phyloP scores from a whole-genome alignment of 2,888 invertebrate genomes.

The Desoria tigrina region DNA sequence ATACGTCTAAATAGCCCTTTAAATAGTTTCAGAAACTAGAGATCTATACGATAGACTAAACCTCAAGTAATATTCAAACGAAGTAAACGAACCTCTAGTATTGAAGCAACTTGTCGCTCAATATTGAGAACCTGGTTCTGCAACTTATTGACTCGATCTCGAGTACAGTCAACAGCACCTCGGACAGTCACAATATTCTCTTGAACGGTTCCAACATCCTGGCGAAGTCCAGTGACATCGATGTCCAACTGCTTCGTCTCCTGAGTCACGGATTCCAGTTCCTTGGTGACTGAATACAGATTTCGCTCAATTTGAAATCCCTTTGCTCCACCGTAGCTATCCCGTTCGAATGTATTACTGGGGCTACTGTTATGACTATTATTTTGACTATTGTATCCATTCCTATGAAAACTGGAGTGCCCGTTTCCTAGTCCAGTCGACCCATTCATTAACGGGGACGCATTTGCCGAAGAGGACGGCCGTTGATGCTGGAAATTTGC shows the following conservation, averaged over 20 bases:
- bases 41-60: background rate
- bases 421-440: conserved; percentile 13
- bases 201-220: conserved; percentile 48
- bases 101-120: conserved; percentile 46
- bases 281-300: conserved; percentile 39
- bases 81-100: conserved; percentile 36
- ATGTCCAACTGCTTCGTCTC: conserved; percentile 43
- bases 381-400: conserved; percentile 29
- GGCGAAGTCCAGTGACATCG: conserved; percentile 39
- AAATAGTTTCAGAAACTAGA: background rate
- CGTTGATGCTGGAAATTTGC: conserved; percentile 11
- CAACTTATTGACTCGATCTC: conserved; percentile 41
- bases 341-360: conserved; percentile 33
- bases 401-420: conserved; percentile 16
- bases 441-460: conserved; percentile 40
- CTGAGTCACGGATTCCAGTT: conserved; percentile 40
- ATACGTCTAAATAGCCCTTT: conserved; percentile 7
- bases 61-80: background rate
- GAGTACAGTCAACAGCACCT: conserved; percentile 38
- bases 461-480: conserved; percentile 39
- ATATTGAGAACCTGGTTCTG: conserved; percentile 42
- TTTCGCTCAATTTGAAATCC: conserved; percentile 36
- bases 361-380: conserved; percentile 35
- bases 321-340: conserved; percentile 7
- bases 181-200: conserved; percentile 46